Evolutionary conservation across 2,797 vertebrate species (phyloP), one percentile per base, ranked within the genome.

Genomic region (Myotis daubentonii): DNA sequence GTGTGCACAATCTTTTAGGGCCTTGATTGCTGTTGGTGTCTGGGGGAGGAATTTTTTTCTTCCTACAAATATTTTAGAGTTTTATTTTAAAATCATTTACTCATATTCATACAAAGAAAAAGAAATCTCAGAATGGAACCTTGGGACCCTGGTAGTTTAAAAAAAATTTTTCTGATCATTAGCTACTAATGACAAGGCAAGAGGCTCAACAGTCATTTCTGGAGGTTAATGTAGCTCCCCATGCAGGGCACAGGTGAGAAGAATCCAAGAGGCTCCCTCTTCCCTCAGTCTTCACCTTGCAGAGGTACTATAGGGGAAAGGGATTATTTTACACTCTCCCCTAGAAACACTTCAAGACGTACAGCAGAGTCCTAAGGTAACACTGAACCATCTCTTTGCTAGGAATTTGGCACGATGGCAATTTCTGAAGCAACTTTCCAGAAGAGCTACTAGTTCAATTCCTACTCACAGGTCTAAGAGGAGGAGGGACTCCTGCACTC

Each of bases 11-110:
- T 53, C 51, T 53, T 53, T 20, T 53, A 53, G 19, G 51, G 51
- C 51, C 51, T 53, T 53, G 51, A 53, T 53, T 20, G 51, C 51
- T 53, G 6, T 53, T 53, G 51, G 51, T 53, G 19, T 53, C 51
- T 53, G 41, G 8, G 41, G 41, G 41, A 41, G 41, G 41, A 41
- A 41, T 41, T 38, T 38, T 38, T 38, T 96, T 97, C 93, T 98
- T 98, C 97, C 97, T 98, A 98, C 97, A 98, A 98, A 98, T 98
- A 98, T 95, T 98, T 98, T 98, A 98, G 97, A 98, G 96, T 98
- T 98, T 98, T 94, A 97, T 97, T 97, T 97, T 92, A 96, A 98
- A 98, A 97, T 98, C 97, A 98, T 98, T 98, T 98, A 98, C 97
- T 98, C 96, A 97, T 98, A 98, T 98, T 98, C 97, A 98, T 98